Evolutionary conservation across 2,113 vertebrate genomes (phyloP), one percentile per base, ranked within the genome.

Genomic region (Caloenas nicobarica): DNA sequence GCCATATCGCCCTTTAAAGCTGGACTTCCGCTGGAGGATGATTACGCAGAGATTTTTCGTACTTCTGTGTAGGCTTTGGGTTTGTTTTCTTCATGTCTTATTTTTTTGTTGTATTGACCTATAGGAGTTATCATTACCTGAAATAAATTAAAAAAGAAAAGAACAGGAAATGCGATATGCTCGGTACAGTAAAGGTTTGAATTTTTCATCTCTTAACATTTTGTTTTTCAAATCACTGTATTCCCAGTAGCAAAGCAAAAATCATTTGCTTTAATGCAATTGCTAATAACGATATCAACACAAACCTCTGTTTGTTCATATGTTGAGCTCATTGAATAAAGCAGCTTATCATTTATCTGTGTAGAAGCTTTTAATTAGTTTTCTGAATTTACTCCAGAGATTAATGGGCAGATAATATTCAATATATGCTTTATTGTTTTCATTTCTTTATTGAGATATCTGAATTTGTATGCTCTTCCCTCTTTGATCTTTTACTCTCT

Each of bases 351-450:
- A 92, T 93, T 97, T 95, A 95, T 96, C 95, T 94, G 79, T 91
- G 85, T 88, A 88, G 91, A 96, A 90, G 93, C 89, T 96, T 95
- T 95, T 96, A 95, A 96, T 97, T 95, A 96, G 93, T 95, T 96
- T 97, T 96, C 94, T 93, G 94, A 95, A 90, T 95, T 97, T 95
- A 94, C 87, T 91, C 94, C 70, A 93, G 91, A 97, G 89, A 95
- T 96, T 94, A 95, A 96, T 95, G 54, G 89, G 57, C 42, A 93
- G 83, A 96, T 97, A 93, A 88, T 95, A 93, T 93, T 95, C 93
- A 89, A 89, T 96, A 93, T 84, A 80, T 83, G 58, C 85, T 87
- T 95, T 95, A 96, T 95, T 96, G 88, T 94, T 95, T 96, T 85
- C 50, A 74, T 94, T 95, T 96, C 61, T 90, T 96, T 73, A 94